Percentiles rank a stretch among this genome's conserved stretches.
phyloP scores from a whole-genome alignment of 2,888 invertebrate genomes.

The Eristalinus aeneus region DNA sequence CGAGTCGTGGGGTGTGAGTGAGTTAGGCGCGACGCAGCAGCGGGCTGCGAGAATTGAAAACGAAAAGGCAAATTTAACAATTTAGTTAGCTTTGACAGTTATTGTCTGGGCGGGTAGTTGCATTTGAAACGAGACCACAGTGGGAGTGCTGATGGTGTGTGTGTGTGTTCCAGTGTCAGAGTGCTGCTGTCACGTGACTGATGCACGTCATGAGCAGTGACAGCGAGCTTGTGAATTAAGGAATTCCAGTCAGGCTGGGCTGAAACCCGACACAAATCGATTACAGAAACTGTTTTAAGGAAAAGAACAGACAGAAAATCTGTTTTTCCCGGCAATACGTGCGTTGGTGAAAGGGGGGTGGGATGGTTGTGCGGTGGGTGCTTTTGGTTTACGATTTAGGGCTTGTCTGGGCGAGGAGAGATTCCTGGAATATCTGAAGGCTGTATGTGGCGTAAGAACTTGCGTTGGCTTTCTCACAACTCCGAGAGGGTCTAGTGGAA shows the following conservation, averaged over 20 bases:
- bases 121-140: conserved; percentile 28
- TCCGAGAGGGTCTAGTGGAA: no score
- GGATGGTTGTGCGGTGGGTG: neutral
- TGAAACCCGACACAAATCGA: neutral
- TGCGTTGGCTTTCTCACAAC: no score
- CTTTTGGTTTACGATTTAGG: neutral
- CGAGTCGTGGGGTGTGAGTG: neutral
- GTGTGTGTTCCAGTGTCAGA: neutral
- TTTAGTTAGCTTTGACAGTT: conserved; percentile 57
- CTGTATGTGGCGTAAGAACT: neutral
- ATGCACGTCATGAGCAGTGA: neutral
- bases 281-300: neutral
- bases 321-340: neutral
- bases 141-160: neutral
- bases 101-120: conserved; percentile 42
- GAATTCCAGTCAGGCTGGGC: neutral
- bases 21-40: conserved; percentile 1
- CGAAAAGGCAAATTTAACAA: conserved; percentile 44
- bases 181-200: conserved; percentile 12
- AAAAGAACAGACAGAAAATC: neutral
- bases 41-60: conserved; percentile 26
- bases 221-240: neutral
- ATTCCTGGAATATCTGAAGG: neutral
- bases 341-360: no score
- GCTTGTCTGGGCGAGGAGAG: neutral